Evolutionary conservation across 2,113 vertebrate genomes (phyloP).

Genomic region (Redunca redunca): DNA sequence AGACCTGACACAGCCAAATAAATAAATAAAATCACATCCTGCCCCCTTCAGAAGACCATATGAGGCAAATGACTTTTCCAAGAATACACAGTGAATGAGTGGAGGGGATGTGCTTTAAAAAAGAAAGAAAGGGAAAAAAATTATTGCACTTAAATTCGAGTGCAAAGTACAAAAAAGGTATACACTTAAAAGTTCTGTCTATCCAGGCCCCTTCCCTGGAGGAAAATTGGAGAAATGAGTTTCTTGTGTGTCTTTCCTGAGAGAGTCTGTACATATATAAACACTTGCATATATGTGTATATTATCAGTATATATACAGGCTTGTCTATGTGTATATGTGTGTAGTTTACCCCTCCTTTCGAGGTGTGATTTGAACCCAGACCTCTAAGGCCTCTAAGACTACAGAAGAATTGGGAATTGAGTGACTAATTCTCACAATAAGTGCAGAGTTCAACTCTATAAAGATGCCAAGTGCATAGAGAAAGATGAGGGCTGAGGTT

Average conservation of each 20-base stretch:
- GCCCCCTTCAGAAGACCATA: neutral
- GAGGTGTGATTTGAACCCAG: slow-evolving; percentile 5
- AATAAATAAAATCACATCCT: neutral
- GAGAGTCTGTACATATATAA: neutral
- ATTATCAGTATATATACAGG: neutral
- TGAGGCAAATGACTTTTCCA: neutral
- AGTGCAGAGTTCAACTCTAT: neutral
- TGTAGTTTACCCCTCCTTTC: neutral
- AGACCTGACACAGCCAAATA: neutral
- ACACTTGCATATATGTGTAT: neutral
- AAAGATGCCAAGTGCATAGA: neutral
- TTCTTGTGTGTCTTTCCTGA: neutral
- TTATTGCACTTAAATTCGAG: neutral
- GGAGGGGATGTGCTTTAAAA: neutral
- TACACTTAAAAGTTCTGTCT: neutral
- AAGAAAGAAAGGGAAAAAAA: neutral
- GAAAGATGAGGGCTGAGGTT: neutral
- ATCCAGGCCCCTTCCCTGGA: neutral
- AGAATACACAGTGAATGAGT: neutral
- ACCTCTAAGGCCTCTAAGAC: neutral
- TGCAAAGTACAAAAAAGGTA: neutral
- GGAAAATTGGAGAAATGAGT: neutral
- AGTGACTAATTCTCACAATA: neutral
- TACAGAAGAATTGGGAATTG: neutral
- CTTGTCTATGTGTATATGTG: neutral